Percentiles rank a stretch among this genome's conserved stretches.
These are phyloP conservation scores for Penaeus chinensis DNA, from an alignment of 1,140 invertebrate species.

Conservation along the genomic window DNA sequence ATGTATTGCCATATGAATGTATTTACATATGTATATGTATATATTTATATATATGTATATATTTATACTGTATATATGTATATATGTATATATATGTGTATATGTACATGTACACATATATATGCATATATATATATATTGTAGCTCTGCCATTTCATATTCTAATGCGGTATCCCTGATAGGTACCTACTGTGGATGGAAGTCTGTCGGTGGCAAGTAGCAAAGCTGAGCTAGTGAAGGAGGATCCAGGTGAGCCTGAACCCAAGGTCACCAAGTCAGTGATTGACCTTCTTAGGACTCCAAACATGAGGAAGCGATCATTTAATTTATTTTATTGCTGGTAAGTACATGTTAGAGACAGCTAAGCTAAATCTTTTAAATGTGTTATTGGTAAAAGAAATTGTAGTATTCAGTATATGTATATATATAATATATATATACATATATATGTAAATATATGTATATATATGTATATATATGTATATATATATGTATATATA, in stretches of 20 bases:
- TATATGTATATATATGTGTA: too few species aligned
- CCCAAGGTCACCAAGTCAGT: constrained; percentile 10
- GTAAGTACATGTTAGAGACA: constrained; percentile 68
- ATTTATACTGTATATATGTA: too few species aligned
- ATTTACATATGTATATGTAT: too few species aligned
- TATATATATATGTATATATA: background rate
- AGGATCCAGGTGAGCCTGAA: background rate
- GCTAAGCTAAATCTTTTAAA: constrained; percentile 63
- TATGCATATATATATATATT: too few species aligned
- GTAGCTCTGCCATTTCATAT: too few species aligned
- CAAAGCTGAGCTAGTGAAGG: constrained; percentile 41
- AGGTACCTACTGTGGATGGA: constrained; percentile 42
- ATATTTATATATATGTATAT: too few species aligned
- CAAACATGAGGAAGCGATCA: constrained; percentile 78
- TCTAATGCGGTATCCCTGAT: too few species aligned
- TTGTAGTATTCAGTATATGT: too few species aligned
- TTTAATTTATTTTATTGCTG: constrained; percentile 83
- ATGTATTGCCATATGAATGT: too few species aligned
- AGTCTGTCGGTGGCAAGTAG: constrained; percentile 31
- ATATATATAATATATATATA: too few species aligned
- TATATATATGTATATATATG: background rate
- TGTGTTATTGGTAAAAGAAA: too few species aligned
- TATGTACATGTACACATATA: too few species aligned
- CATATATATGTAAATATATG: background rate
- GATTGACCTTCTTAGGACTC: constrained; percentile 68